phyloP scores from a whole-genome alignment of 2,888 invertebrate genomes.

The Hedychridium roseum region DNA sequence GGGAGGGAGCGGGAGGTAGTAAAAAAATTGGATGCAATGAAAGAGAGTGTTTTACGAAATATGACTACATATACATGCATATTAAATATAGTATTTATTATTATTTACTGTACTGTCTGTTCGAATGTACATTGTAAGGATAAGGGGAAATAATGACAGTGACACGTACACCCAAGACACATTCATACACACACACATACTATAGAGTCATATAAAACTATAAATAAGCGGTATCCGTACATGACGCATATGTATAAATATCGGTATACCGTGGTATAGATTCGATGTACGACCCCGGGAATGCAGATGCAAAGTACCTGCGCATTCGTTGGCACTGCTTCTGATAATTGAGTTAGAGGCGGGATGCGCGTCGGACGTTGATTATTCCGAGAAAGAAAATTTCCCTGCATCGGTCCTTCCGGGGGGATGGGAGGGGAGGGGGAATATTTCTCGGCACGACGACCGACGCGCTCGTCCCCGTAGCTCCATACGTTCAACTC shows the following conservation, averaged over 20 bases:
- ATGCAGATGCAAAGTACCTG: conserved; percentile 56
- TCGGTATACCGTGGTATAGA: conserved; percentile 52
- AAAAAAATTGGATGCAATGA: too few relatives aligned
- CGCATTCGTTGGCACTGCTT: conserved; percentile 47
- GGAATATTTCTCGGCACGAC: too few relatives aligned
- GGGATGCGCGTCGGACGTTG: too few relatives aligned
- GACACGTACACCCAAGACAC: not conserved
- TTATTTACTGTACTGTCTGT: conserved; percentile 60
- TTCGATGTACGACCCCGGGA: conserved; percentile 57
- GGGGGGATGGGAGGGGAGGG: too few relatives aligned
- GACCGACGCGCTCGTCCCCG: too few relatives aligned
- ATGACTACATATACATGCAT: conserved; percentile 44
- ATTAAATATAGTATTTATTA: conserved; percentile 58
- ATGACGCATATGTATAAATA: conserved; percentile 47
- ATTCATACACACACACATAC: conserved; percentile 10
- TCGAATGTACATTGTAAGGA: conserved; percentile 55
- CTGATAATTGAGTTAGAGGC: not conserved
- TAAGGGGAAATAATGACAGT: too few relatives aligned
- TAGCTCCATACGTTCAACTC: too few relatives aligned
- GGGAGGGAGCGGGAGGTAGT: too few relatives aligned
- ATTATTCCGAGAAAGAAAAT: too few relatives aligned
- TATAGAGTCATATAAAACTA: conserved; percentile 12
- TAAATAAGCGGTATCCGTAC: not conserved
- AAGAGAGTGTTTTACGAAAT: conserved; percentile 43
- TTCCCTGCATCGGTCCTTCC: too few relatives aligned